phyloP scores from a whole-genome alignment of 2,888 invertebrate genomes.

The Pherbina coryleti region DNA sequence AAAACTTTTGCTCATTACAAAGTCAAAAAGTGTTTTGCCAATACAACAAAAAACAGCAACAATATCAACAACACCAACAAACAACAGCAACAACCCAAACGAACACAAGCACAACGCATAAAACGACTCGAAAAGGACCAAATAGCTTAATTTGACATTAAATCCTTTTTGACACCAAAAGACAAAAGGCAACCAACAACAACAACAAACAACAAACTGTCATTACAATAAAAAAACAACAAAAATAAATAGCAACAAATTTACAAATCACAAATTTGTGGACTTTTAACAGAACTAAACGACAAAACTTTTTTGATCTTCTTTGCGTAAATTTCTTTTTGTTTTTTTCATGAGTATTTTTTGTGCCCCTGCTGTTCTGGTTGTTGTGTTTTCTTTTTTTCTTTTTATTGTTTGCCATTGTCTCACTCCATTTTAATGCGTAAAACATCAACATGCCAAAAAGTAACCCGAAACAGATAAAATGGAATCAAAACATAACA shows the following conservation, averaged over 20 bases:
- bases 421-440: conserved; percentile 3
- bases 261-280: conserved; percentile 30
- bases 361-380: neutral
- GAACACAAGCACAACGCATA: neutral
- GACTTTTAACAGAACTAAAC: conserved; percentile 17
- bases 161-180: conserved; percentile 24
- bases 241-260: neutral
- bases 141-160: conserved; percentile 50
- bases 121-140: conserved; percentile 6
- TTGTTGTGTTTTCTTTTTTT: neutral
- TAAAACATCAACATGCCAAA: conserved; percentile 9
- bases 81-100: no score
- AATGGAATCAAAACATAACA: conserved; percentile 22
- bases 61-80: neutral
- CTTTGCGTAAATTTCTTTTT: conserved; percentile 1
- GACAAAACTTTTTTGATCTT: conserved; percentile 26
- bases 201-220: conserved; percentile 3
- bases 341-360: neutral
- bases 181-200: neutral
- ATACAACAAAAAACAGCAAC: neutral
- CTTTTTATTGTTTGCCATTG: neutral
- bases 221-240: neutral
- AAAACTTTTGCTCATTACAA: conserved; percentile 32
- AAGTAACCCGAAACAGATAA: conserved; percentile 13
- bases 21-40: conserved; percentile 22